phyloP scores from a whole-genome alignment of 1,140 invertebrate genomes.

The Tyrophagus putrescentiae region DNA sequence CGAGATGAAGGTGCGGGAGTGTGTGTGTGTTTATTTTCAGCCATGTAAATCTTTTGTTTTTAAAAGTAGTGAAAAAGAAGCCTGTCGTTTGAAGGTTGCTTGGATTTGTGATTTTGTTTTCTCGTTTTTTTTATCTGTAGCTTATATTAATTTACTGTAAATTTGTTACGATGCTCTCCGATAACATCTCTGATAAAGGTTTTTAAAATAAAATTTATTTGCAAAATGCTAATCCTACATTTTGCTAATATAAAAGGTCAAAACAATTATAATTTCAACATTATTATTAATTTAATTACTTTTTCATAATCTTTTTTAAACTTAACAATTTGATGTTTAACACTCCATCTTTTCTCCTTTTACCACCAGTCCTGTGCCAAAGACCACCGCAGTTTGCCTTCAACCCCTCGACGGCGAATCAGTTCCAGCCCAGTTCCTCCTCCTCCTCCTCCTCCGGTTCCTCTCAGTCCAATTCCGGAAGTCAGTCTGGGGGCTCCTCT shows the following conservation, averaged over 20 bases:
- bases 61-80: too few relatives aligned
- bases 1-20: too few relatives aligned
- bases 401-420: background rate
- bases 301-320: background rate
- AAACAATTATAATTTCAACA: background rate
- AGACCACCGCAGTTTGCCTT: slow-evolving; percentile 12
- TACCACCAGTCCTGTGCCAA: slow-evolving; percentile 7
- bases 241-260: background rate
- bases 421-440: slow-evolving; percentile 1
- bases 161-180: background rate
- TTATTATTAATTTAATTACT: background rate
- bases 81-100: background rate
- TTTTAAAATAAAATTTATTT: background rate
- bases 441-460: background rate
- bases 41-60: too few relatives aligned
- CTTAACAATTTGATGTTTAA: too few relatives aligned
- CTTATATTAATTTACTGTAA: background rate
- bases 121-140: background rate
- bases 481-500: too few relatives aligned
- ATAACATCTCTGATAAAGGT: background rate
- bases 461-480: background rate
- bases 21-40: too few relatives aligned
- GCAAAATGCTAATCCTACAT: too few relatives aligned
- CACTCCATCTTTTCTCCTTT: background rate
- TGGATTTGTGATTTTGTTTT: background rate